phyloP scores from a whole-genome alignment of 2,113 vertebrate species.

The Podarcis raffonei region DNA sequence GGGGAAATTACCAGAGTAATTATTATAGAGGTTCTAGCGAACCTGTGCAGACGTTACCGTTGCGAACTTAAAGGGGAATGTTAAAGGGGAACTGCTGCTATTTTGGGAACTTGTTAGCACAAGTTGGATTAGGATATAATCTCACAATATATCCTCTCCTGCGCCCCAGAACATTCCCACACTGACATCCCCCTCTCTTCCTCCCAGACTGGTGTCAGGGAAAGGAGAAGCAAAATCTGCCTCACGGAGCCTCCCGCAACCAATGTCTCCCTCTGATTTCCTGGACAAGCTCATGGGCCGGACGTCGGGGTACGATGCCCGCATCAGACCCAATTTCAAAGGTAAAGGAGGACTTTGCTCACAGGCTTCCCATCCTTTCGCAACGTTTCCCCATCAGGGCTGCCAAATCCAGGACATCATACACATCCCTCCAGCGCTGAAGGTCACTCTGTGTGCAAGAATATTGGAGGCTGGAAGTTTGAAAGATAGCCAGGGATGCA shows the following conservation, averaged over 20 bases:
- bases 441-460: background rate
- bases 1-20: too few relatives aligned
- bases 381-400: too few relatives aligned
- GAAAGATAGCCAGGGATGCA: background rate
- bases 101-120: too few relatives aligned
- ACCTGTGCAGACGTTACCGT: too few relatives aligned
- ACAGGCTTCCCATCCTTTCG: background rate
- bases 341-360: conserved; percentile 71
- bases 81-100: too few relatives aligned
- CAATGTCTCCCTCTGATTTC: conserved; percentile 93
- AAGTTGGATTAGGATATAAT: too few relatives aligned
- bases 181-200: background rate
- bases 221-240: conserved; percentile 87
- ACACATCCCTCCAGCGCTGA: background rate
- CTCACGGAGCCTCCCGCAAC: conserved; percentile 69
- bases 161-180: too few relatives aligned
- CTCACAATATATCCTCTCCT: too few relatives aligned
- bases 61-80: too few relatives aligned
- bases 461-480: background rate
- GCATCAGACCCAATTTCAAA: conserved; percentile 97
- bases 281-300: conserved; percentile 96
- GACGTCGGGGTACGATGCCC: conserved; percentile 92
- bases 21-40: too few relatives aligned
- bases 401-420: background rate
- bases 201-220: conserved; percentile 83